A percentile compares a stretch with the other conserved stretches of the same genome.
phyloP scores from a whole-genome alignment of 2,113 vertebrate genomes.

The Polypterus senegalus region DNA sequence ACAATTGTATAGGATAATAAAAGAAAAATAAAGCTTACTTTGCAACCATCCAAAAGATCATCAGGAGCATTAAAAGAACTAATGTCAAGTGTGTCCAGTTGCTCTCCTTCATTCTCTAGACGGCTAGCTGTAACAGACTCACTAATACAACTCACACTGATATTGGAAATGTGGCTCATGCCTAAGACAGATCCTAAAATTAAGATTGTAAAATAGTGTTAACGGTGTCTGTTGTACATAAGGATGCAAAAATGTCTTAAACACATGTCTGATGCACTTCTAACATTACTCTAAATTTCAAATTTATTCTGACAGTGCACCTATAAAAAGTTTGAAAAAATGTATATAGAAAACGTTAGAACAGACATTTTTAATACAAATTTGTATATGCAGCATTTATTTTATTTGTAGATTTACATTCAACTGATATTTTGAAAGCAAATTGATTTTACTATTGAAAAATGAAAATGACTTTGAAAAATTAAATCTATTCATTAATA shows the following conservation, averaged over 20 bases:
- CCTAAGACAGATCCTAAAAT: constrained; percentile 52
- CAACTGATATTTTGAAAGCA: no score
- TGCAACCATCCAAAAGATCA: constrained; percentile 85
- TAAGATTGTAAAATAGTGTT: not conserved
- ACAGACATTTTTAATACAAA: no score
- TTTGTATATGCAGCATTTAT: no score
- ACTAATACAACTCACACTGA: constrained; percentile 57
- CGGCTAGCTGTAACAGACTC: constrained; percentile 60
- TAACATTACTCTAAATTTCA: no score
- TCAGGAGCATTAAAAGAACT: constrained; percentile 62
- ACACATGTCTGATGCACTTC: no score
- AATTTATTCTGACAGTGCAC: no score
- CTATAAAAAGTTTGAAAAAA: no score
- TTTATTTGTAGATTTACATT: no score
- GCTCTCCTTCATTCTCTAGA: constrained; percentile 54
- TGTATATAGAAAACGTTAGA: no score
- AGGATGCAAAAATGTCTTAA: not conserved
- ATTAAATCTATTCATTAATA: no score
- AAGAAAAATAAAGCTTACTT: constrained; percentile 45
- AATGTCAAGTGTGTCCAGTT: constrained; percentile 66
- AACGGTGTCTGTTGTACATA: not conserved
- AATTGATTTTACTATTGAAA: no score
- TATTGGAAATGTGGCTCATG: constrained; percentile 82
- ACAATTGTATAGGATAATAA: not conserved
- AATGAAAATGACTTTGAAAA: no score